These are phyloP conservation scores for Bovichtus variegatus DNA, from an alignment of 2,797 vertebrate genomes.

Conservation along the genomic window DNA sequence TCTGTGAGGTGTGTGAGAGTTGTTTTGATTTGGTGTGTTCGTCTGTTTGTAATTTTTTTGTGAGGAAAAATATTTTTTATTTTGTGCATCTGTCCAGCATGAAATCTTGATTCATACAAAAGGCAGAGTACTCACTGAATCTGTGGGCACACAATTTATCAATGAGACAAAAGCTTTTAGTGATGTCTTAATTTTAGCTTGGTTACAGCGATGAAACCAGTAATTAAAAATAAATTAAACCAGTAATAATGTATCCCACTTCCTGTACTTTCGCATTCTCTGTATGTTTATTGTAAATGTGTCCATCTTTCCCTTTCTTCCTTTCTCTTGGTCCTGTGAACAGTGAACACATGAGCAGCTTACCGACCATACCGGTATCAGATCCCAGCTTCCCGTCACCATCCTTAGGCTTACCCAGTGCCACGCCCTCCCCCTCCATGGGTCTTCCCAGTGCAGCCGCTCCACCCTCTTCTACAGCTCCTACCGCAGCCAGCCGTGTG, in stretches of 20 bases:
- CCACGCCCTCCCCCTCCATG: slow-evolving; percentile 84
- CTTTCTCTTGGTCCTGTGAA: slow-evolving; percentile 29
- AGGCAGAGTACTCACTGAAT: background rate
- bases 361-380: slow-evolving; percentile 87
- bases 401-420: slow-evolving; percentile 88
- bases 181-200: background rate
- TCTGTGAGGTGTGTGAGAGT: slow-evolving; percentile 84
- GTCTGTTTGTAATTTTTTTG: background rate
- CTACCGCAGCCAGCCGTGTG: slow-evolving; percentile 79
- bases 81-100: background rate
- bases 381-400: slow-evolving; percentile 90
- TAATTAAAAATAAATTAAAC: no score
- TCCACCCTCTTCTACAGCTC: slow-evolving; percentile 72
- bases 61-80: no score
- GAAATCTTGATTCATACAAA: background rate
- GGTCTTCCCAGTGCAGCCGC: slow-evolving; percentile 79
- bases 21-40: slow-evolving; percentile 8
- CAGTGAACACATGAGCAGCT: slow-evolving; percentile 92
- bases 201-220: background rate
- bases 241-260: background rate
- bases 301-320: background rate
- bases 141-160: background rate
- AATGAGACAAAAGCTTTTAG: background rate
- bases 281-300: background rate
- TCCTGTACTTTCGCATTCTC: background rate